These are phyloP conservation scores for Netta rufina DNA, from an alignment of 2,797 vertebrate genomes.

Conservation along the genomic window DNA sequence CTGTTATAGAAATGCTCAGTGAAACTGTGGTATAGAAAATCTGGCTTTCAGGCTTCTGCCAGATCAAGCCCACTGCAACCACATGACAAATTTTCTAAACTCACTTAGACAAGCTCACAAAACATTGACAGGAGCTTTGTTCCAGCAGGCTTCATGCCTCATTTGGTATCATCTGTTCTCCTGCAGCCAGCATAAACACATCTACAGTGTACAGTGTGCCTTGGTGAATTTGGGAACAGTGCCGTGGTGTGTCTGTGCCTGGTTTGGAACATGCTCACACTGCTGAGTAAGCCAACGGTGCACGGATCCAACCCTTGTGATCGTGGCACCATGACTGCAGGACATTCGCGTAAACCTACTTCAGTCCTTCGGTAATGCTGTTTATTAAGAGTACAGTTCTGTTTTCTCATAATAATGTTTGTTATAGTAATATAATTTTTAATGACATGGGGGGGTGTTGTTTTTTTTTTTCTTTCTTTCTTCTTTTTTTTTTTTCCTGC, in stretches of 20 bases:
- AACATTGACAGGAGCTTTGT: conserved; percentile 49
- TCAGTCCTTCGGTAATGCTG: neutral
- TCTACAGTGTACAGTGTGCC: neutral
- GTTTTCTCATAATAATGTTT: neutral
- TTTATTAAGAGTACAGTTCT: neutral
- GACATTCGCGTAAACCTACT: neutral
- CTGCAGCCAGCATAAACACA: conserved; percentile 26
- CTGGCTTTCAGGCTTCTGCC: neutral
- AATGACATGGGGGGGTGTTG: neutral
- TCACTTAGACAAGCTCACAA: neutral
- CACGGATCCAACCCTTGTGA: neutral
- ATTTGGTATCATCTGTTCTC: conserved; percentile 29
- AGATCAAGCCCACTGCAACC: neutral
- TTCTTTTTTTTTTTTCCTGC: neutral
- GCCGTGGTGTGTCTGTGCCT: neutral
- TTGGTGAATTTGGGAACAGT: neutral
- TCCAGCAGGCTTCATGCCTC: conserved; percentile 51
- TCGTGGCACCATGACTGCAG: rapidly evolving
- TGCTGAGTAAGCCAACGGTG: neutral
- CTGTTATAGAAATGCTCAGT: neutral
- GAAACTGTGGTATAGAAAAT: neutral
- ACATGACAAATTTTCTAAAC: neutral
- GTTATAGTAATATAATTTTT: neutral
- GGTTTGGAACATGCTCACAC: neutral
- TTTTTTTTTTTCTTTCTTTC: neutral